Evolutionary conservation across 2,113 vertebrate genomes (phyloP).

Genomic region (Bambusicola thoracicus): DNA sequence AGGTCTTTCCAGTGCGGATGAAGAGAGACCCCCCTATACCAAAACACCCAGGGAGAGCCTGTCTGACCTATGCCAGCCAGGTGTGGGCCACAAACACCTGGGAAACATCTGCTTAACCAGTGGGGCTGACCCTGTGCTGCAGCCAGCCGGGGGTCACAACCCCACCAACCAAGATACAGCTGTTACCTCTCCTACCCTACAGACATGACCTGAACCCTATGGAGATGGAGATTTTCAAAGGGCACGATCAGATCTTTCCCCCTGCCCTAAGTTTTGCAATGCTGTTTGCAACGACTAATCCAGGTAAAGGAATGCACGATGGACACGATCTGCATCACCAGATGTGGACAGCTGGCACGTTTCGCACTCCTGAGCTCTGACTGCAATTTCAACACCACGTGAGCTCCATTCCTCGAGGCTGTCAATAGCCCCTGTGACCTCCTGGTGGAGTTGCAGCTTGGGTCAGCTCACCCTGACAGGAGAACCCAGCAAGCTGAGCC

Average conservation of each 20-base stretch:
- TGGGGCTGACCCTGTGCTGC: not conserved
- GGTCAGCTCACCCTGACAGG: not conserved
- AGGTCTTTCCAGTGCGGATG: not conserved
- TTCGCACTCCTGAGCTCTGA: slow-evolving; percentile 4
- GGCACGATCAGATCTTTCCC: not conserved
- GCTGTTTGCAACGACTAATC: not conserved
- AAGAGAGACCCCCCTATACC: not conserved
- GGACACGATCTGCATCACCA: not conserved
- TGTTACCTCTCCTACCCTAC: not conserved
- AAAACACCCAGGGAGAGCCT: not conserved
- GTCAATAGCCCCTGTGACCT: not conserved
- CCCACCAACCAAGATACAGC: not conserved
- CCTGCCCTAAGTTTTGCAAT: not conserved
- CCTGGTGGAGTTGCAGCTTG: not conserved
- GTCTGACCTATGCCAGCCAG: not conserved
- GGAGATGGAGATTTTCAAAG: not conserved
- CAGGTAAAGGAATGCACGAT: slow-evolving; percentile 9
- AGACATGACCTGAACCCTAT: not conserved
- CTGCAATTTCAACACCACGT: not conserved
- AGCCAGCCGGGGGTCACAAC: not conserved
- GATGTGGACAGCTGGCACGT: not conserved
- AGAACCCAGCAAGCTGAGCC: not conserved
- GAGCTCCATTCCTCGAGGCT: not conserved
- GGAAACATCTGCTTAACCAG: not conserved
- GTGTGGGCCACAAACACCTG: too few species aligned